Percentiles rank a stretch among this genome's conserved stretches.
Evolutionary conservation across 2,888 invertebrate species (phyloP).

Genomic region (Ennomos erosarius): DNA sequence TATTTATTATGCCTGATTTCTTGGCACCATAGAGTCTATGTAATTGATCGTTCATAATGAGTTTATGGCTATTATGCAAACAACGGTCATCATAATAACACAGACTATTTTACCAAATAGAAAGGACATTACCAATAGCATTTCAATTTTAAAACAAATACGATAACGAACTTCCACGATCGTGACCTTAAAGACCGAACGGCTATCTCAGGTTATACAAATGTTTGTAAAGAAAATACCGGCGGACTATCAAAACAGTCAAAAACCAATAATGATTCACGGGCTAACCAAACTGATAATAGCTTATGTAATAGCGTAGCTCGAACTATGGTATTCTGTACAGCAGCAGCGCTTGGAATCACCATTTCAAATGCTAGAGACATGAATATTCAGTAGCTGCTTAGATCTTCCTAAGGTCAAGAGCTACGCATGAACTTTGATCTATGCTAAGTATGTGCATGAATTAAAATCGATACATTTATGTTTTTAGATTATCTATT

Average conservation of each 20-base stretch:
- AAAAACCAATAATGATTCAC: conserved; percentile 69
- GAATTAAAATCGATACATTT: neutral
- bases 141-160: conserved; percentile 28
- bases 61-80: no score
- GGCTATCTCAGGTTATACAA: conserved; percentile 45
- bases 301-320: conserved; percentile 28
- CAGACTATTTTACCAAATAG: conserved; percentile 6
- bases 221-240: conserved; percentile 59
- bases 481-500: neutral
- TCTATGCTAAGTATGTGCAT: conserved; percentile 2
- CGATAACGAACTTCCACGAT: conserved; percentile 38
- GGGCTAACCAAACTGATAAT: conserved; percentile 25
- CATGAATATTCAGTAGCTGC: conserved; percentile 15
- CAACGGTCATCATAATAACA: no score
- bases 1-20: no score
- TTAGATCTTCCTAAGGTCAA: conserved; percentile 17
- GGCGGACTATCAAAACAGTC: conserved; percentile 54
- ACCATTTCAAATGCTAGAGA: no score
- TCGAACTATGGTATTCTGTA: no score
- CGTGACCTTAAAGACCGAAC: conserved; percentile 54
- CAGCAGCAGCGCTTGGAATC: no score
- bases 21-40: no score
- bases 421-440: conserved; percentile 10
- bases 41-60: no score
- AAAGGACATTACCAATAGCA: conserved; percentile 17